A percentile compares a stretch with the other conserved stretches of the same genome.
Conservation (phyloP, 2,113 vertebrate species). For the Mionectes macconnelli region DNA sequence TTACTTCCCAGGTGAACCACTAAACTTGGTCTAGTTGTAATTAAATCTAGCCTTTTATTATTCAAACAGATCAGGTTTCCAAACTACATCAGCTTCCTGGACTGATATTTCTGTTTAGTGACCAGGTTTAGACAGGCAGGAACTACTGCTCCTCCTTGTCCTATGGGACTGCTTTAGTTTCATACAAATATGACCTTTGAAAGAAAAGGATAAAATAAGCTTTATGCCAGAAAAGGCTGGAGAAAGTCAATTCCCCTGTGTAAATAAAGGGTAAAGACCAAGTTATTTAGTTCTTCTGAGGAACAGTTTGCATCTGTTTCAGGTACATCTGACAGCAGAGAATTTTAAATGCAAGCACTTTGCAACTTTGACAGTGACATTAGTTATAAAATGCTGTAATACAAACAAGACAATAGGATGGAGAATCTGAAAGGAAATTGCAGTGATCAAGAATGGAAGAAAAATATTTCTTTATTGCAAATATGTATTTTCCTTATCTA, state of each 20-base stretch:
- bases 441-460: background rate
- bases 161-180: constrained; percentile 19
- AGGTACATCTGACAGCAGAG: background rate
- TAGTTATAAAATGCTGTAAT: background rate
- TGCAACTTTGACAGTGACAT: background rate
- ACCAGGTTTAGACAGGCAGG: background rate
- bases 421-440: background rate
- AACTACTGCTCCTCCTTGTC: background rate
- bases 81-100: background rate
- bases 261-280: background rate
- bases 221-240: background rate
- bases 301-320: background rate
- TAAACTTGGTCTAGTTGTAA: background rate
- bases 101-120: background rate
- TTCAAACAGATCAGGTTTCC: background rate
- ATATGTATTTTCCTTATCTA: background rate
- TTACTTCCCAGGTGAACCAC: background rate
- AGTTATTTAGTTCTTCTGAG: background rate
- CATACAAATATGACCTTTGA: background rate
- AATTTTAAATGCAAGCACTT: background rate
- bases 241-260: background rate
- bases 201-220: constrained; percentile 8
- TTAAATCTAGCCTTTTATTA: background rate
- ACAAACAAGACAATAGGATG: background rate
- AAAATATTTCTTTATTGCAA: background rate